Conservation (phyloP, 1,140 invertebrate species). For the Riptortus pedestris region DNA sequence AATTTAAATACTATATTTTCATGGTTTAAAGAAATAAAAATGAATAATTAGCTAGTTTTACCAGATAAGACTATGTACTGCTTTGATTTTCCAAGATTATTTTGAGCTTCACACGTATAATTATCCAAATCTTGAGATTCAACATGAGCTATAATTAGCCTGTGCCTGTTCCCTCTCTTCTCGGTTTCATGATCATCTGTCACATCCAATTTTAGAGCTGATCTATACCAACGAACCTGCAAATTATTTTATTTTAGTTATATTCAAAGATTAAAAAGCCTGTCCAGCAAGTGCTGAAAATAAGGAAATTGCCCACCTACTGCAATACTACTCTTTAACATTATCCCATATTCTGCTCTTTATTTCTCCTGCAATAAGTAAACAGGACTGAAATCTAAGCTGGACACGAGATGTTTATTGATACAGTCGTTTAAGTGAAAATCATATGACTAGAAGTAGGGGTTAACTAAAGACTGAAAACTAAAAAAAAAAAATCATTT, state of each 20-base stretch:
- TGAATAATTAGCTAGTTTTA: conserved; percentile 31
- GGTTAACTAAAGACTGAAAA: no score
- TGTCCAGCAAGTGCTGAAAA: no score
- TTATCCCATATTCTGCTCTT: no score
- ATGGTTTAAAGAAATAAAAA: background rate
- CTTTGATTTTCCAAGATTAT: conserved; percentile 49
- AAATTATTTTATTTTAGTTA: conserved; percentile 4
- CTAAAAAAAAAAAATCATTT: no score
- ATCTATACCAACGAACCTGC: conserved; percentile 53
- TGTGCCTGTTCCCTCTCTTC: conserved; percentile 48
- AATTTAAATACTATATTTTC: background rate
- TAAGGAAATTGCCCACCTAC: no score
- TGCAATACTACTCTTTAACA: no score
- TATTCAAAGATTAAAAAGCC: no score
- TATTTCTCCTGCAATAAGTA: no score
- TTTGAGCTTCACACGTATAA: conserved; percentile 55
- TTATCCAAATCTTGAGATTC: conserved; percentile 54
- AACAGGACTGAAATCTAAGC: no score
- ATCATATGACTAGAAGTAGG: no score
- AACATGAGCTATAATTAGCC: conserved; percentile 52
- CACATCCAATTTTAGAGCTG: conserved; percentile 53
- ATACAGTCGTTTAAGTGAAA: no score
- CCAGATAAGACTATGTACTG: conserved; percentile 52
- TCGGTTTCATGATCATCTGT: conserved; percentile 52
- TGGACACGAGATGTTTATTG: no score